Evolutionary conservation across 2,113 vertebrate species (phyloP), one percentile per base, ranked within the genome.

Genomic region (Notothenia coriiceps): DNA sequence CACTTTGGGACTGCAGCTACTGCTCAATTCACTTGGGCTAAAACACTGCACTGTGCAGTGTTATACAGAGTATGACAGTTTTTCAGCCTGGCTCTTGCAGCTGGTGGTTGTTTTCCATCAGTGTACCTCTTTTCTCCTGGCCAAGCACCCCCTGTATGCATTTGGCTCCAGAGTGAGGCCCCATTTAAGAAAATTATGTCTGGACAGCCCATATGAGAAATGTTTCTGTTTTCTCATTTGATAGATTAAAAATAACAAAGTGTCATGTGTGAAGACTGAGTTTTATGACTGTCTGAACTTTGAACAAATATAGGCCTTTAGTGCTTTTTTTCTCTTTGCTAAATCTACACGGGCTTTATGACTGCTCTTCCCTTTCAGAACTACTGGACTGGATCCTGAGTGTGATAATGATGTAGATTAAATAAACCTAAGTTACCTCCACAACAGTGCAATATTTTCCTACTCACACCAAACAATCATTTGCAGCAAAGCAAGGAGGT

Each of bases 401-500:
- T 44, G 73, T 61, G 13, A 78, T 55, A 55, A 79, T 79, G 59
- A 70, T 43, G 44, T n/a, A 64, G 47, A 80, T 50, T 69, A 65
- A 73, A 66, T 60, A 72, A 20, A 59, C 15, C 55, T 20, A 46
- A 71, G 46, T 66, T 57, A 73, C 55, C 77, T 74, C 52, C 47
- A 73, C 49, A 60, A 56, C 52, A 47, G 57, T n/a, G 72, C 56
- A 70, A 35, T 61, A 66, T 85, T 68, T 73, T 70, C 61, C 35
- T 43, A 44, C 73, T 68, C 44, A 71, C 69, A 86, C 61, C 51
- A 89, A 83, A 73, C 63, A 86, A 35, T 90, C 51, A 74, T 88
- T 85, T 89, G 85, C 84, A 89, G 77, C 66, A 89, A 86, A 84
- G 79, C 72, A 67, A 17, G 33, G 71, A 55, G 70, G 83, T 91